phyloP scores from a whole-genome alignment of 2,113 vertebrate species.

The Genyomyrus donnyi region DNA sequence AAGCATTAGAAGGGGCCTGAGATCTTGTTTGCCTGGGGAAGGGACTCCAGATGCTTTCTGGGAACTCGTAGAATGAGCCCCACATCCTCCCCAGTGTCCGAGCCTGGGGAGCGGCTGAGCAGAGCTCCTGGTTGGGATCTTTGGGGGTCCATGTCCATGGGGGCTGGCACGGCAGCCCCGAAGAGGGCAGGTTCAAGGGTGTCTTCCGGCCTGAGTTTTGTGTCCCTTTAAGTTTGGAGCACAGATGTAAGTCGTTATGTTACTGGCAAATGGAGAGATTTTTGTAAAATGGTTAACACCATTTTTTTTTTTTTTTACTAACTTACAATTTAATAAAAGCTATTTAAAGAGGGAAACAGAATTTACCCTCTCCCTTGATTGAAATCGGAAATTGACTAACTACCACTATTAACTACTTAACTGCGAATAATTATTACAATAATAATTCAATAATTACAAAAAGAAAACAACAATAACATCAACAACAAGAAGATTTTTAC shows the following conservation, averaged over 20 bases:
- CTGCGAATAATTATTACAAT: neutral
- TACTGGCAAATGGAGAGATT: neutral
- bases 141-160: neutral
- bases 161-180: neutral
- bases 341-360: neutral
- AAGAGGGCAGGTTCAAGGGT: neutral
- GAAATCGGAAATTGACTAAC: neutral
- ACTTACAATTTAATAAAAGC: neutral
- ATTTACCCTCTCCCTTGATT: neutral
- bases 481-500: neutral
- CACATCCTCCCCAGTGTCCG: neutral
- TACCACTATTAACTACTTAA: neutral
- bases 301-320: neutral
- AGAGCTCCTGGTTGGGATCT: neutral
- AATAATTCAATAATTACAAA: neutral
- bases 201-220: neutral
- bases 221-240: slow-evolving; percentile 2
- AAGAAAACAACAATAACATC: neutral
- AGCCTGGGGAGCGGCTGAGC: neutral
- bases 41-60: neutral
- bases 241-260: neutral
- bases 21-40: slow-evolving; percentile 23
- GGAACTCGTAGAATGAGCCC: neutral
- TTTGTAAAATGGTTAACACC: neutral
- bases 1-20: slow-evolving; percentile 11